Conservation (phyloP, 2,113 vertebrate species). For the Microtus montanus region DNA sequence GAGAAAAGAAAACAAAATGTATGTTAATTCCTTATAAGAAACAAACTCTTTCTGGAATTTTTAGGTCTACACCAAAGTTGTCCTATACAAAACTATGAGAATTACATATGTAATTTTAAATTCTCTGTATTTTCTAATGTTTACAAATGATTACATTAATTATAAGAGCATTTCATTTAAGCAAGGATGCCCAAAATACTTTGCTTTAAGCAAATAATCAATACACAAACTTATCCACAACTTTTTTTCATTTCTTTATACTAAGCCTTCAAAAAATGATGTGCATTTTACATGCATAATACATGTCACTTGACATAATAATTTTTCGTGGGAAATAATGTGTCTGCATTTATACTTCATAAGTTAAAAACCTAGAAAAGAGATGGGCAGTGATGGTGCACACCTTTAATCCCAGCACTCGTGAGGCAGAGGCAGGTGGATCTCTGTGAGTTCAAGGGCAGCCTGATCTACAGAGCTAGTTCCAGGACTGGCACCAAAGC, state of each 20-base stretch:
- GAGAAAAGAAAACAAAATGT: slow-evolving; percentile 14
- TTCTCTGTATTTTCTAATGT: slow-evolving; percentile 18
- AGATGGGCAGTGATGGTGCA: not conserved
- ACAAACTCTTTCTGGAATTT: not conserved
- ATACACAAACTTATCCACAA: not conserved
- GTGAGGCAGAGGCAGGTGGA: too few relatives aligned
- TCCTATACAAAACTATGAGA: not conserved
- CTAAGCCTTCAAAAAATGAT: slow-evolving; percentile 3
- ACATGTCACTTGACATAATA: not conserved
- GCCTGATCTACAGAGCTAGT: too few relatives aligned
- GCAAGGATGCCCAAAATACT: slow-evolving; percentile 6
- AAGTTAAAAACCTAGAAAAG: not conserved
- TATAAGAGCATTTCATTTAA: slow-evolving; percentile 37
- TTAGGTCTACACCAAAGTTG: not conserved
- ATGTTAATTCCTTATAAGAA: not conserved
- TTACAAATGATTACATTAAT: not conserved
- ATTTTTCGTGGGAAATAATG: not conserved
- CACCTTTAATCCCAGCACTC: too few relatives aligned
- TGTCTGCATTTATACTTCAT: not conserved
- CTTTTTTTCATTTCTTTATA: not conserved
- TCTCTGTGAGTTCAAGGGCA: too few relatives aligned
- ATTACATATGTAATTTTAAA: not conserved
- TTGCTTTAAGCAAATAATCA: not conserved
- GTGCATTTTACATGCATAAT: not conserved
- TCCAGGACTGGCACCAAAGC: too few relatives aligned